Conservation (phyloP, 2,888 invertebrate genomes). For the Ophion costatus region DNA sequence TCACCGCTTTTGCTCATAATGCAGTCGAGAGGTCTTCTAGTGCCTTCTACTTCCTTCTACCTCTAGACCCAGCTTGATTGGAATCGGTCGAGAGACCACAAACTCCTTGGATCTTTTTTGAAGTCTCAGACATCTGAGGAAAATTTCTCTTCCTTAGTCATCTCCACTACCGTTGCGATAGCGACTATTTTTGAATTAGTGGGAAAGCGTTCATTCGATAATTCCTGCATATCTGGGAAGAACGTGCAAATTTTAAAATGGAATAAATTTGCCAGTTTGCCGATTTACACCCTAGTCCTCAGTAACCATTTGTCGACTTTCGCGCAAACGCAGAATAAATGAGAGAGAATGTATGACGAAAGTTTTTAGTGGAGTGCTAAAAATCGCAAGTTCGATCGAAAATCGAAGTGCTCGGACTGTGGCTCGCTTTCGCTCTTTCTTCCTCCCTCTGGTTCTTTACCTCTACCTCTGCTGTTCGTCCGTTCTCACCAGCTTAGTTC, state of each 20-base stretch:
- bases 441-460: conserved; percentile 1
- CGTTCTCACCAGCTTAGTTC: neutral
- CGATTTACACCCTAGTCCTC: neutral
- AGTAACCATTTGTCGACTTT: conserved; percentile 1
- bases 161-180: neutral
- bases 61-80: too few species aligned
- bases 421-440: neutral
- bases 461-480: neutral
- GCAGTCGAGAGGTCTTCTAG: too few species aligned
- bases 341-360: conserved; percentile 28
- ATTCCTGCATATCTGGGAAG: neutral
- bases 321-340: conserved; percentile 6
- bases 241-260: too few species aligned
- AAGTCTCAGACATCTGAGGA: too few species aligned
- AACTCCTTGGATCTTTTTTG: too few species aligned
- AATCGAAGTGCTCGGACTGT: conserved; percentile 15
- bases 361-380: conserved; percentile 16
- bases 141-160: neutral
- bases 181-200: neutral
- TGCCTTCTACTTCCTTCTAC: too few species aligned
- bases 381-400: conserved; percentile 37
- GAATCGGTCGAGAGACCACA: too few species aligned
- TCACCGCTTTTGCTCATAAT: too few species aligned
- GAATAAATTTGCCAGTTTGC: neutral
- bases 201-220: neutral